phyloP scores from a whole-genome alignment of 2,797 vertebrate genomes.

The Channallabes apus region DNA sequence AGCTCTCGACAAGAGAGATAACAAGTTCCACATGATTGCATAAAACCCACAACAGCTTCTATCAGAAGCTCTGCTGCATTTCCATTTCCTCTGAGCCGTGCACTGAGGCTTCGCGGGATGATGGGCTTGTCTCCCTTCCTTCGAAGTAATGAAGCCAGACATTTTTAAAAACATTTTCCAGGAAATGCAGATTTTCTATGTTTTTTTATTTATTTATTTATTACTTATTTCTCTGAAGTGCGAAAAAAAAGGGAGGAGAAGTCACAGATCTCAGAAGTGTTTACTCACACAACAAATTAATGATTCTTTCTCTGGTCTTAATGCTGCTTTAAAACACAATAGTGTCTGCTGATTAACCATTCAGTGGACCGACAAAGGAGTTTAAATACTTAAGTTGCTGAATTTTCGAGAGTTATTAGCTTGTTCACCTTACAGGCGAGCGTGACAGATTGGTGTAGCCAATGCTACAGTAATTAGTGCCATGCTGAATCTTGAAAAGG shows the following conservation, averaged over 20 bases:
- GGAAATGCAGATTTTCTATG: slow-evolving; percentile 31
- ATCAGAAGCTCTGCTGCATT: slow-evolving; percentile 26
- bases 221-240: slow-evolving; percentile 7
- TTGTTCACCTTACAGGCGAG: not conserved
- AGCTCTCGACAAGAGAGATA: slow-evolving; percentile 50
- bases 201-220: too few relatives aligned
- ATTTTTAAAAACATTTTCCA: slow-evolving; percentile 39
- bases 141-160: slow-evolving; percentile 35
- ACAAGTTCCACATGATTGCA: slow-evolving; percentile 54
- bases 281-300: not conserved
- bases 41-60: slow-evolving; percentile 45
- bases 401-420: slow-evolving; percentile 6
- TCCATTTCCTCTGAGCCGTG: slow-evolving; percentile 34
- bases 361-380: not conserved
- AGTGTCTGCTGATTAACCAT: slow-evolving; percentile 23
- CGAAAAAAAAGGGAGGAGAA: not conserved
- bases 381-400: not conserved
- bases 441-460: not conserved
- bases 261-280: not conserved
- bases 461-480: not conserved
- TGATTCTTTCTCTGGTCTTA: slow-evolving; percentile 11
- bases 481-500: not conserved
- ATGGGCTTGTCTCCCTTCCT: slow-evolving; percentile 28
- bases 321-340: slow-evolving; percentile 4
- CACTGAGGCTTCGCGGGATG: slow-evolving; percentile 23